Percentiles rank a stretch among this genome's conserved stretches.
Evolutionary conservation across 2,888 invertebrate genomes (phyloP).

Genomic region (Acrobeloides nanus): DNA sequence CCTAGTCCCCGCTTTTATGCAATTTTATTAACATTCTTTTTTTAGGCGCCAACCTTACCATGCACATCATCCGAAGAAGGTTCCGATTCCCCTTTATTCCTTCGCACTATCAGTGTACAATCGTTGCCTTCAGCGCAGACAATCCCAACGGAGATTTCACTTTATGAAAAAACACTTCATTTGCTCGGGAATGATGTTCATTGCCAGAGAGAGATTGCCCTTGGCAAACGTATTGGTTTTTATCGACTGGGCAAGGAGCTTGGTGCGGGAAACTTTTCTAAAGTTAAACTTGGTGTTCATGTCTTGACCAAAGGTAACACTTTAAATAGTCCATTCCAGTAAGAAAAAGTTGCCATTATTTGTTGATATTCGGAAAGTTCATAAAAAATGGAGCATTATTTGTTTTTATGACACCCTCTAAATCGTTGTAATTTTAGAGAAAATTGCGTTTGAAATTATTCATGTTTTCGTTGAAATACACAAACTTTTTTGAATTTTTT

Average conservation of each 20-base stretch:
- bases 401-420: no score
- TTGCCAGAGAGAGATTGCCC: constrained; percentile 62
- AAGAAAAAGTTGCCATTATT: no score
- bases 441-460: no score
- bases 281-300: constrained; percentile 70
- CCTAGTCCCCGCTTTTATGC: no score
- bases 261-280: constrained; percentile 72
- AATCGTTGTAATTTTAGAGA: no score
- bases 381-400: no score
- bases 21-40: no score
- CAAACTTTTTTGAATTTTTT: no score
- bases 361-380: no score
- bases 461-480: no score
- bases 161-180: constrained; percentile 32
- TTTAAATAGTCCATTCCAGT: no score
- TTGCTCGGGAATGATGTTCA: constrained; percentile 24
- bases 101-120: constrained; percentile 33
- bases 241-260: constrained; percentile 70
- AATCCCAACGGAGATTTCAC: constrained; percentile 7
- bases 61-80: constrained; percentile 26
- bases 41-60: constrained; percentile 23
- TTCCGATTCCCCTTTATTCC: constrained; percentile 17
- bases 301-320: constrained; percentile 68
- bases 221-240: constrained; percentile 69
- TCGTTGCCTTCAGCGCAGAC: constrained; percentile 29